These are phyloP conservation scores for Theristicus caerulescens DNA, from an alignment of 2,113 vertebrate genomes.

Conservation along the genomic window DNA sequence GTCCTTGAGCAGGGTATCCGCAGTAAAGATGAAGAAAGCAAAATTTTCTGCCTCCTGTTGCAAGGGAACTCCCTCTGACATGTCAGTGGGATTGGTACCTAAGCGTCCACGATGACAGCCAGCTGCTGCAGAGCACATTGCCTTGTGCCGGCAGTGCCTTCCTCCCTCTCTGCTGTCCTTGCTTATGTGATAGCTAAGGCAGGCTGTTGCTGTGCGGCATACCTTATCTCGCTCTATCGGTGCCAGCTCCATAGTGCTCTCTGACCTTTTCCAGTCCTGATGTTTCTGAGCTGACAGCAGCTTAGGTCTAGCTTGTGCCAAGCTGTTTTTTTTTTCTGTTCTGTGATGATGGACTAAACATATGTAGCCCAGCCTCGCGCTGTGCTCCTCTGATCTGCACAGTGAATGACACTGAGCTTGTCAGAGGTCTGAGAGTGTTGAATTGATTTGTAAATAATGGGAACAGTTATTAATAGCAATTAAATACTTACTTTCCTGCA, in stretches of 20 bases:
- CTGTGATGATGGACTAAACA: not conserved
- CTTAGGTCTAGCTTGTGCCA: not conserved
- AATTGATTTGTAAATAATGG: constrained; percentile 8
- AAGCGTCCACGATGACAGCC: not conserved
- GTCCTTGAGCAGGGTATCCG: not conserved
- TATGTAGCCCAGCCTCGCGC: not conserved
- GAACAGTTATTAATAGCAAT: not conserved
- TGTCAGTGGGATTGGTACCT: not conserved
- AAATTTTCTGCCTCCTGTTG: not conserved
- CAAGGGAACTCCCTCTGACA: not conserved
- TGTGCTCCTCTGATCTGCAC: not conserved
- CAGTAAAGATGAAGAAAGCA: not conserved
- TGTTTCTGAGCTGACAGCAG: constrained; percentile 1
- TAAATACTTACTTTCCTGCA: not conserved
- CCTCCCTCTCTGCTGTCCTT: not conserved
- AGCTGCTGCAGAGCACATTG: not conserved
- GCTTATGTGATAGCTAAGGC: not conserved
- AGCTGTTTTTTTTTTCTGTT: not conserved
- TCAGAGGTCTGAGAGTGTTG: not conserved
- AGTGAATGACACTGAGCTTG: not conserved
- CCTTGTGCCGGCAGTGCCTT: not conserved
- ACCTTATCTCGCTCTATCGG: not conserved
- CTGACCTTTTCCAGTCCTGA: constrained; percentile 39
- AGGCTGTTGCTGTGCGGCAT: not conserved
- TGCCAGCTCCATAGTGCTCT: not conserved